Evolutionary conservation across 2,797 vertebrate species (phyloP).

Genomic region (Chrysocyon brachyurus): DNA sequence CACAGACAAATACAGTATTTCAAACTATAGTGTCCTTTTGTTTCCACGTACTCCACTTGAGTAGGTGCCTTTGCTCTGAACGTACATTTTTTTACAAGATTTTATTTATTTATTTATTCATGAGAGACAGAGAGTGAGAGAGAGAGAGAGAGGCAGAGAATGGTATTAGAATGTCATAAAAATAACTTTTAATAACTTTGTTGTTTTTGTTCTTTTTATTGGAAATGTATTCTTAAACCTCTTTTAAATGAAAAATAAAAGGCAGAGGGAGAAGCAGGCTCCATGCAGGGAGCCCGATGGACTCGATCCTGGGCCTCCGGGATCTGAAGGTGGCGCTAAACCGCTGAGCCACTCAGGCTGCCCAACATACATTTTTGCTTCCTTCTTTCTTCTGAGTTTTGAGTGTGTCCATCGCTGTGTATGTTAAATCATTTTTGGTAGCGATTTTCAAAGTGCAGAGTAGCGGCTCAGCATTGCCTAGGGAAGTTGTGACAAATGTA

Average conservation of each 20-base stretch:
- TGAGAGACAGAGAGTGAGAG: no score
- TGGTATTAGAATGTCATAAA: conserved; percentile 42
- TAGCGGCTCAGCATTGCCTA: background rate
- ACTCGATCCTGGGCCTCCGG: no score
- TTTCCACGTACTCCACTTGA: background rate
- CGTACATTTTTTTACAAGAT: no score
- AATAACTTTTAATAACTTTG: conserved; percentile 31
- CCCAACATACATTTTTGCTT: background rate
- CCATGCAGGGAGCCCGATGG: no score
- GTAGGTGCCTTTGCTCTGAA: background rate
- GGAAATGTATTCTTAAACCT: conserved; percentile 8
- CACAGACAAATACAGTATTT: background rate
- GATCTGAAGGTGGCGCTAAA: no score
- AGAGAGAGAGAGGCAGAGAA: no score
- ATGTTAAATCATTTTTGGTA: background rate
- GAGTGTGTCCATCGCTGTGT: background rate
- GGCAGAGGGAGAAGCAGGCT: no score
- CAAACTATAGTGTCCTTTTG: background rate
- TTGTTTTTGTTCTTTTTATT: background rate
- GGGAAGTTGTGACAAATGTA: background rate
- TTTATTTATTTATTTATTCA: no score
- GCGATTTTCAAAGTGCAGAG: background rate
- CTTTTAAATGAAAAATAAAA: background rate
- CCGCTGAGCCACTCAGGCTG: no score
- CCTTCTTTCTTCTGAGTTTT: background rate